Conservation (phyloP, 2,113 vertebrate species). For the Lonchura striata region DNA sequence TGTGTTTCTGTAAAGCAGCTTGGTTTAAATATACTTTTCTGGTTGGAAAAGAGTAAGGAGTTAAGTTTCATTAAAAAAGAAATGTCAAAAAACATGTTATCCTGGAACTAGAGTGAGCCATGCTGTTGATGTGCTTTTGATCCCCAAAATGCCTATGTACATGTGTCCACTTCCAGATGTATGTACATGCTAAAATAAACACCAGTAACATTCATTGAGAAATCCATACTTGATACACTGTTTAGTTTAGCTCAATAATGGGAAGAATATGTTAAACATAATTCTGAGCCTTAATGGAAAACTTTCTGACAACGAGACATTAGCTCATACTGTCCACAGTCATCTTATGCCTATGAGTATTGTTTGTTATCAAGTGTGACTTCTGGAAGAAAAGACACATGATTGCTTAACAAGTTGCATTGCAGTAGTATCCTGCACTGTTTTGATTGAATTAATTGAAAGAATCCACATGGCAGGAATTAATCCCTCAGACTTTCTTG, state of each 20-base stretch:
- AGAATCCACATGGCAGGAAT: conserved; percentile 12
- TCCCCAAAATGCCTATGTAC: not conserved
- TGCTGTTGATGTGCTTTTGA: not conserved
- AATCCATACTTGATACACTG: conserved; percentile 21
- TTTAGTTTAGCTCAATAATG: conserved; percentile 44
- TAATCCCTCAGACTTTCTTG: conserved; percentile 4
- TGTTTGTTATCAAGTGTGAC: conserved; percentile 72
- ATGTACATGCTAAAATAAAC: not conserved
- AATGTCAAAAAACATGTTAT: not conserved
- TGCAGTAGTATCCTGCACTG: conserved; percentile 44
- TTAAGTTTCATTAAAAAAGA: not conserved
- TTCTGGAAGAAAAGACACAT: conserved; percentile 63
- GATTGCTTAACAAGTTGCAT: conserved; percentile 59
- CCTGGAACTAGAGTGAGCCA: not conserved
- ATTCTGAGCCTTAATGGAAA: conserved; percentile 60
- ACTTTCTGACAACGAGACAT: conserved; percentile 72
- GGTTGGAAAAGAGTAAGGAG: not conserved
- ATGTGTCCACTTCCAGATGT: not conserved
- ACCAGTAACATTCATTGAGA: conserved; percentile 11
- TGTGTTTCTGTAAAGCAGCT: not conserved
- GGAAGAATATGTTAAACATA: conserved; percentile 59
- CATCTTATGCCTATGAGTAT: conserved; percentile 42
- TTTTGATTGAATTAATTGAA: conserved; percentile 57
- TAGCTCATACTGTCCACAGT: conserved; percentile 71
- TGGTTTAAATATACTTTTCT: not conserved